Evolutionary conservation across 2,113 vertebrate species (phyloP).

Genomic region (Seriola aureovittata): DNA sequence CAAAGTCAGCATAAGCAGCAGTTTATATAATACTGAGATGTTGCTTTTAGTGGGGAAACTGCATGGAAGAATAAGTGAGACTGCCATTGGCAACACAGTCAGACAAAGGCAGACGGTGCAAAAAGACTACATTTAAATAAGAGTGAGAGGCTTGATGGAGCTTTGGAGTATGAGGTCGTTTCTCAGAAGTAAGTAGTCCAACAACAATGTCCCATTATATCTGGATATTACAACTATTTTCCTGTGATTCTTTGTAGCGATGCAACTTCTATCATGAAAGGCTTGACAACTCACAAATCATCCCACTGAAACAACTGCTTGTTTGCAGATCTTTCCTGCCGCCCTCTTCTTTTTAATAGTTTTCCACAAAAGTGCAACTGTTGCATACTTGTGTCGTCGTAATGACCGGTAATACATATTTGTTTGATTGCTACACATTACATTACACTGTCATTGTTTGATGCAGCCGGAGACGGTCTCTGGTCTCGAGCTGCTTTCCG

Average conservation of each 20-base stretch:
- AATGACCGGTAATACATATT: neutral
- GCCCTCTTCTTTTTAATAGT: neutral
- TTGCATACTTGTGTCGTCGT: neutral
- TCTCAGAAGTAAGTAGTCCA: constrained; percentile 7
- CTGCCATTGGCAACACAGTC: neutral
- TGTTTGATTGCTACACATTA: neutral
- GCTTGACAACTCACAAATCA: constrained; percentile 9
- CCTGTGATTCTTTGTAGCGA: neutral
- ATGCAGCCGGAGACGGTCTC: neutral
- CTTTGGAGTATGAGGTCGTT: neutral
- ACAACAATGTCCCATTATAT: constrained; percentile 32
- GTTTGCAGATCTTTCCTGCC: neutral
- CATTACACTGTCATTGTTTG: neutral
- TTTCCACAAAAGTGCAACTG: neutral
- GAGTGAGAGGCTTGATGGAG: neutral
- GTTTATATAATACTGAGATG: neutral
- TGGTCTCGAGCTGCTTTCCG: neutral
- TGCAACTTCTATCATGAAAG: neutral
- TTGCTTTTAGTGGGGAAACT: neutral
- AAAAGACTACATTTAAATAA: neutral
- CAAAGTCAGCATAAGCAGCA: constrained; percentile 2
- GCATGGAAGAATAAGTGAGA: neutral
- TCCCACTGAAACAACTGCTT: neutral
- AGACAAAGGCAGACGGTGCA: constrained; percentile 8
- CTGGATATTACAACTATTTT: neutral